Evolutionary conservation across 2,888 invertebrate species (phyloP).

Genomic region (Lampropteryx suffumata): DNA sequence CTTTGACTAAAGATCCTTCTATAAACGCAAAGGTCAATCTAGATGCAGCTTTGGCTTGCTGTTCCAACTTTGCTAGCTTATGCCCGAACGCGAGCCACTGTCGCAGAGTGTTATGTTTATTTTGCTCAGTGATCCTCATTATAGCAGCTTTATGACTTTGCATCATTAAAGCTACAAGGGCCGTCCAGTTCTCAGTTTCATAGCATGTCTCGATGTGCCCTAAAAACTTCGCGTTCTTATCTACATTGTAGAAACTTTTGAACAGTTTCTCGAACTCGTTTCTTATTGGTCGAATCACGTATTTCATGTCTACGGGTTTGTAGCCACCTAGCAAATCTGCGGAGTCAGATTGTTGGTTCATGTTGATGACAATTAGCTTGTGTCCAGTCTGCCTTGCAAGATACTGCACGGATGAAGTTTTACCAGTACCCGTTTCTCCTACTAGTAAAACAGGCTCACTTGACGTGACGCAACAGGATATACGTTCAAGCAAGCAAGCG

Average conservation of each 20-base stretch:
- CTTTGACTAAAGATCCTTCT: constrained; percentile 96
- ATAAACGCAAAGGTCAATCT: constrained; percentile 94
- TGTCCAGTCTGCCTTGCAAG: constrained; percentile 92
- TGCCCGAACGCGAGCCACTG: constrained; percentile 86
- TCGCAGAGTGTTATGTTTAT: constrained; percentile 59
- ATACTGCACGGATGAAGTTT: constrained; percentile 97
- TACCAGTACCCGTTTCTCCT: constrained; percentile 99
- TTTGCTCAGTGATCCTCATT: constrained; percentile 67
- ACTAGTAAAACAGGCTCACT: constrained; percentile 96
- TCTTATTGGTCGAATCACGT: constrained; percentile 90
- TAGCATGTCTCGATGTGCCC: constrained; percentile 90
- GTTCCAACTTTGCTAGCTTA: constrained; percentile 87
- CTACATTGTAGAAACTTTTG: constrained; percentile 87
- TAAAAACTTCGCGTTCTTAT: constrained; percentile 92
- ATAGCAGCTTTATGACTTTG: constrained; percentile 88
- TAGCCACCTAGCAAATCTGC: constrained; percentile 98
- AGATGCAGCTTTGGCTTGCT: constrained; percentile 88
- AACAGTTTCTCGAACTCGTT: constrained; percentile 93
- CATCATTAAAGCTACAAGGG: constrained; percentile 89
- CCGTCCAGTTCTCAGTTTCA: constrained; percentile 87
- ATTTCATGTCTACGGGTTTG: constrained; percentile 96
- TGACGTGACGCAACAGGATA: constrained; percentile 91
- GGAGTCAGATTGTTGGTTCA: constrained; percentile 99
- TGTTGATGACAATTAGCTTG: constrained; percentile 96
- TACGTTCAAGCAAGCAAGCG: constrained; percentile 91